Conservation (phyloP, 2,113 vertebrate genomes). For the Emydocephalus ijimae region DNA sequence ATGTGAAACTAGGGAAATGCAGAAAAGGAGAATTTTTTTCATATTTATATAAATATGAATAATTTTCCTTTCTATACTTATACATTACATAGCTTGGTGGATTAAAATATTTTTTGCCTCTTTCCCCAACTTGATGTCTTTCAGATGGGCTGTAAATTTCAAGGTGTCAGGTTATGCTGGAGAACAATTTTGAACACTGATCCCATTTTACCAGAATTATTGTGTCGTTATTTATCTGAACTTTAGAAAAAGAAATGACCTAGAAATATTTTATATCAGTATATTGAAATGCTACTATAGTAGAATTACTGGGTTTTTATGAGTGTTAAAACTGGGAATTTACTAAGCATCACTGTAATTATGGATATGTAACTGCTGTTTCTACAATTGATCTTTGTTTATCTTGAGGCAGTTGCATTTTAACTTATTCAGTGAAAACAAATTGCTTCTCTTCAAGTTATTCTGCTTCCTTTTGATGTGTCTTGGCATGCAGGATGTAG, state of each 20-base stretch:
- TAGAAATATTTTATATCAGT: background rate
- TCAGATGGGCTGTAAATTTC: background rate
- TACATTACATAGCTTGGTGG: background rate
- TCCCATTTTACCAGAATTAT: background rate
- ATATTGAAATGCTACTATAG: background rate
- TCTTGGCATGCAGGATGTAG: constrained; percentile 83
- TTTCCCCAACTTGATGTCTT: background rate
- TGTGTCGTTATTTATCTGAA: background rate
- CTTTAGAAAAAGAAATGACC: background rate
- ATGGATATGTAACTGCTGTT: background rate
- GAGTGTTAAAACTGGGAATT: background rate
- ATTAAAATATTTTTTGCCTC: background rate
- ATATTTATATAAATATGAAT: background rate
- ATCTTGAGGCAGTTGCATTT: background rate
- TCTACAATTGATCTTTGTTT: background rate
- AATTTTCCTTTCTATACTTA: background rate
- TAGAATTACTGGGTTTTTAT: background rate
- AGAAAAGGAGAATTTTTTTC: background rate
- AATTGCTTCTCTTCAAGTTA: constrained; percentile 4
- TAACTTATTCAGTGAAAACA: background rate
- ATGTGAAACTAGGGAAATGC: background rate
- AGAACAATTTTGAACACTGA: background rate
- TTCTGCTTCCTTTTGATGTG: background rate
- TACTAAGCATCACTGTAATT: background rate
- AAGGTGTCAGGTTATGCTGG: background rate